Evolutionary conservation across 2,113 vertebrate genomes (phyloP).

Genomic region (Salvator merianae): DNA sequence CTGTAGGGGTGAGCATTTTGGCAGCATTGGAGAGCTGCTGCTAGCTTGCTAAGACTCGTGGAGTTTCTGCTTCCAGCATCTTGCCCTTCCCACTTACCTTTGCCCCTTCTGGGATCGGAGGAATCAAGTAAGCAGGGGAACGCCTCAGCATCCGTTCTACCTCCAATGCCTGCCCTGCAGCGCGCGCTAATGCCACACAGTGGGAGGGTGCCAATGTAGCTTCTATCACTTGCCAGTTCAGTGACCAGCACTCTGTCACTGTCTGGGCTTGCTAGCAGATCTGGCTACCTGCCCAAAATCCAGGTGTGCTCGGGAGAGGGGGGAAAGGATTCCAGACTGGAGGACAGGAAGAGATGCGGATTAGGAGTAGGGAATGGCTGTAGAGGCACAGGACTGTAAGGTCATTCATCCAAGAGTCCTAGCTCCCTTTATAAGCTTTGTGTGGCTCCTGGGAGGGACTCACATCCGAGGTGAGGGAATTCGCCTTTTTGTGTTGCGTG

Average conservation of each 20-base stretch:
- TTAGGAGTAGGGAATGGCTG: too few relatives aligned
- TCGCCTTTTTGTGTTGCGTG: too few relatives aligned
- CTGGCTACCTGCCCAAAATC: neutral
- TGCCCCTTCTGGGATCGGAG: neutral
- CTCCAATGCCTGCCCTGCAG: neutral
- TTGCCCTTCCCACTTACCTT: neutral
- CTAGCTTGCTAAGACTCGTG: neutral
- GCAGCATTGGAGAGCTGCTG: too few relatives aligned
- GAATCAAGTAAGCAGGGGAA: neutral
- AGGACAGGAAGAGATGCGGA: neutral
- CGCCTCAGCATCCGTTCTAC: neutral
- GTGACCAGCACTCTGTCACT: constrained; percentile 1
- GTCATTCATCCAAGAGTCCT: too few relatives aligned
- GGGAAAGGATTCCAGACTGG: neutral
- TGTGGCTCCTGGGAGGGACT: too few relatives aligned
- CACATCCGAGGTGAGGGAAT: too few relatives aligned
- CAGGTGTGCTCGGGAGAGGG: too few relatives aligned
- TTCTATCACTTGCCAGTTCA: neutral
- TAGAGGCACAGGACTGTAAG: too few relatives aligned
- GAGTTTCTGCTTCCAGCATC: neutral
- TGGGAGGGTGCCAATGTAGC: neutral
- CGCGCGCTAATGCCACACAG: neutral
- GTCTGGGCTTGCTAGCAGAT: constrained; percentile 5
- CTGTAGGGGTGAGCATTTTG: too few relatives aligned
- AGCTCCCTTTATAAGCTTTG: too few relatives aligned